Conservation (phyloP, 92 coral and sea anemone genomes). For the Epizoanthus illoricatus region DNA sequence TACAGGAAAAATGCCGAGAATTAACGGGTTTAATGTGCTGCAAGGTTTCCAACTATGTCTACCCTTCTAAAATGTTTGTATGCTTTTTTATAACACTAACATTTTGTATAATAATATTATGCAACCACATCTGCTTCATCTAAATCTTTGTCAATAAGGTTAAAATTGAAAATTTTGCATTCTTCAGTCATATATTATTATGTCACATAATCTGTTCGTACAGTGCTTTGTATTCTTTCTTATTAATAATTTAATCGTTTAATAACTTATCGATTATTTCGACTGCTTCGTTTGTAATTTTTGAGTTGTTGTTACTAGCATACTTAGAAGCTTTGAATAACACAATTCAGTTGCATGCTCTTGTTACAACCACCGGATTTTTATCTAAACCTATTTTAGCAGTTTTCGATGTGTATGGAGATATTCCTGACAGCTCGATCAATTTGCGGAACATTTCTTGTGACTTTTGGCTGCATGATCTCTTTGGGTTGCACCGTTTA, state of each 20-base stretch:
- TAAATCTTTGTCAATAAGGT: neutral
- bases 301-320: constrained; percentile 12
- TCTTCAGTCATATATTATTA: neutral
- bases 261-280: constrained; percentile 9
- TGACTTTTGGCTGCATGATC: too few relatives aligned
- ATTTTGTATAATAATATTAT: too few relatives aligned
- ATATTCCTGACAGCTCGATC: neutral
- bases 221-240: constrained; percentile 11
- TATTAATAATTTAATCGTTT: neutral
- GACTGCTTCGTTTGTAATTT: constrained; percentile 2
- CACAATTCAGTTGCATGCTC: constrained; percentile 12
- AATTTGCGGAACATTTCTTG: constrained; percentile 13
- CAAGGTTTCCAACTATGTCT: neutral
- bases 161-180: neutral
- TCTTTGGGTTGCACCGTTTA: too few relatives aligned
- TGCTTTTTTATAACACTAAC: constrained; percentile 2
- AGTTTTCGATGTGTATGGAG: constrained; percentile 1
- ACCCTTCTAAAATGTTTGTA: constrained; percentile 18
- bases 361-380: constrained; percentile 26
- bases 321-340: neutral
- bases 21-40: constrained; percentile 32
- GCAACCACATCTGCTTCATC: neutral
- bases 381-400: neutral
- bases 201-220: too few relatives aligned
- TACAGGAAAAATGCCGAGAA: constrained; percentile 20